Percentiles rank a stretch among this genome's conserved stretches.
These are phyloP conservation scores for Neoniphon sammara DNA, from an alignment of 2,797 vertebrate genomes.

Conservation along the genomic window DNA sequence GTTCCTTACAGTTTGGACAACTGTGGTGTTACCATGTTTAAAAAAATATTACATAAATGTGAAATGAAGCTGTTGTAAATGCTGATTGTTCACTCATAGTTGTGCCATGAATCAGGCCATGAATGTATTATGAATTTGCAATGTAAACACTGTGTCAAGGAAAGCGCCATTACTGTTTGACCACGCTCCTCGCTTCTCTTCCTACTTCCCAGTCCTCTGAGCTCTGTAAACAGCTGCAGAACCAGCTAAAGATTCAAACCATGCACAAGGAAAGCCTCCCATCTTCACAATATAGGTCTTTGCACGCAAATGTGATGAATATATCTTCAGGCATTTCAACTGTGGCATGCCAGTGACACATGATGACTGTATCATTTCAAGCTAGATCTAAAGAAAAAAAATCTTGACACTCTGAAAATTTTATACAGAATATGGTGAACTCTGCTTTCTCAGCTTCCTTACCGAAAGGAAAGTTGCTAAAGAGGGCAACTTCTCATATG, in stretches of 20 bases:
- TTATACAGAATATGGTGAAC: not conserved
- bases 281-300: slow-evolving; percentile 2
- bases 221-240: not conserved
- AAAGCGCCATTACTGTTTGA: too few relatives aligned
- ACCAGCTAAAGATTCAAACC: slow-evolving; percentile 13
- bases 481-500: not conserved
- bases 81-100: not conserved
- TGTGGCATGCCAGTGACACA: not conserved
- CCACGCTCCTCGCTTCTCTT: too few relatives aligned
- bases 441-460: not conserved
- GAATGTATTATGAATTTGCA: slow-evolving; percentile 14
- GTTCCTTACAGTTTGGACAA: slow-evolving; percentile 10
- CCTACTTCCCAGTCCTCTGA: too few relatives aligned
- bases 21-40: not conserved
- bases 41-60: not conserved
- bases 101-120: not conserved
- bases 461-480: not conserved
- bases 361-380: not conserved
- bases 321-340: not conserved
- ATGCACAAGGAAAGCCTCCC: not conserved
- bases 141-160: slow-evolving; percentile 17
- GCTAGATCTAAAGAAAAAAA: not conserved
- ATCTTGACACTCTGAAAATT: not conserved
- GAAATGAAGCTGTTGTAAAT: not conserved
- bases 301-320: not conserved